These are phyloP conservation scores for Paradisaea rubra DNA, from an alignment of 2,113 vertebrate species.

Conservation along the genomic window DNA sequence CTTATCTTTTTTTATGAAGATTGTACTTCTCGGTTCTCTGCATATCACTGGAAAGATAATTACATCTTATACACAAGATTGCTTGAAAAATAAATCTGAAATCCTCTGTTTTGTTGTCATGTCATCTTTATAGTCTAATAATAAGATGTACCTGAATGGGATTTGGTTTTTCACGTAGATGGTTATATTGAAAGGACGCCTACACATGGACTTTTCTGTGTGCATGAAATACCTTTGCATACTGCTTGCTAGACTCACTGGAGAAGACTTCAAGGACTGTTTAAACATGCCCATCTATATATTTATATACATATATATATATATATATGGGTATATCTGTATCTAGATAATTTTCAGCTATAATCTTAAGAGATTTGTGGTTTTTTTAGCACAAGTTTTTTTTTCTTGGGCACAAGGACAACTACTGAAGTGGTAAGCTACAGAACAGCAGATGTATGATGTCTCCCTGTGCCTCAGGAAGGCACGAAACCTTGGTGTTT, in stretches of 20 bases:
- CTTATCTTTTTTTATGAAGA: conserved; percentile 21
- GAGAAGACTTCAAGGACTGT: neutral
- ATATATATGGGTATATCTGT: neutral
- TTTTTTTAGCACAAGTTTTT: neutral
- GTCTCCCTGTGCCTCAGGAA: neutral
- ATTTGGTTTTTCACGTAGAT: neutral
- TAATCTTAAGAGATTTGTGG: neutral
- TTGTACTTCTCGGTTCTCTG: neutral
- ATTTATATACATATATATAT: neutral
- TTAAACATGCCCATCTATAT: neutral
- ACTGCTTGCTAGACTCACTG: neutral
- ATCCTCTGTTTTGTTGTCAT: neutral
- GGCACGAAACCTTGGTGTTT: neutral
- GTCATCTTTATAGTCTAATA: neutral
- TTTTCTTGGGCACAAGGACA: neutral
- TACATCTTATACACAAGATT: neutral
- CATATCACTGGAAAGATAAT: neutral
- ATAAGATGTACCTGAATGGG: neutral
- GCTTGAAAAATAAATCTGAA: conserved; percentile 46
- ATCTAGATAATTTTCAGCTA: neutral
- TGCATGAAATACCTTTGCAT: neutral
- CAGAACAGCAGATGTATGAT: neutral
- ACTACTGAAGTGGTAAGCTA: neutral
- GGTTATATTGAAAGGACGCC: neutral
- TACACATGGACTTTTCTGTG: neutral